These are phyloP conservation scores for Corythornis cristatus DNA, from an alignment of 2,113 vertebrate genomes.

Conservation along the genomic window DNA sequence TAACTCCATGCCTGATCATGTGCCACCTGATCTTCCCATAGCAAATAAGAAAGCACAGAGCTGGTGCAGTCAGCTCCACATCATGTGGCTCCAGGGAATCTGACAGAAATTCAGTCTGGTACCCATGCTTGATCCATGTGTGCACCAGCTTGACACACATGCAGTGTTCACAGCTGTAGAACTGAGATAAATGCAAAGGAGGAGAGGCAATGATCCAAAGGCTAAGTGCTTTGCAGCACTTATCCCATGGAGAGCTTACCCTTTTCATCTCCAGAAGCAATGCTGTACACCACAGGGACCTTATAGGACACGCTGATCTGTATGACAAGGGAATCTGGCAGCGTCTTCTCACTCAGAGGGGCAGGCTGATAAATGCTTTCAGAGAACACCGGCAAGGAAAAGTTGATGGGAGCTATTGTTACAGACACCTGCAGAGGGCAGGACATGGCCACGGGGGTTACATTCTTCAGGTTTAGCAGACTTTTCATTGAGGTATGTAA, in stretches of 20 bases:
- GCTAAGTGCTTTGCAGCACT: neutral
- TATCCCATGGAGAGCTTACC: neutral
- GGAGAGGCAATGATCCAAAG: neutral
- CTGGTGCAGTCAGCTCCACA: neutral
- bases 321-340: neutral
- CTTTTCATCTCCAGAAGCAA: conserved; percentile 11
- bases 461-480: neutral
- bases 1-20: neutral
- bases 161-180: neutral
- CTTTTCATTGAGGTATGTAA: neutral
- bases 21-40: neutral
- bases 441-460: neutral
- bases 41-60: neutral
- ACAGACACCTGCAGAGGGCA: conserved; percentile 46
- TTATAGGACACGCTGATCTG: conserved; percentile 1
- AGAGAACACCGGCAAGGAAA: conserved; percentile 24
- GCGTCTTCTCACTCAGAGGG: conserved; percentile 19
- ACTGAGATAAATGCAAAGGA: neutral
- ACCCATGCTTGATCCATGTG: neutral
- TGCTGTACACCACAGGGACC: conserved; percentile 26
- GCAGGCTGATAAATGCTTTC: conserved; percentile 26
- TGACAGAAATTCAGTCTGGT: neutral
- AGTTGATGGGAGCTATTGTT: neutral
- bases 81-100: neutral
- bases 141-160: neutral